These are phyloP conservation scores for Reticulitermes speratus DNA, from an alignment of 1,140 invertebrate genomes.

Conservation along the genomic window DNA sequence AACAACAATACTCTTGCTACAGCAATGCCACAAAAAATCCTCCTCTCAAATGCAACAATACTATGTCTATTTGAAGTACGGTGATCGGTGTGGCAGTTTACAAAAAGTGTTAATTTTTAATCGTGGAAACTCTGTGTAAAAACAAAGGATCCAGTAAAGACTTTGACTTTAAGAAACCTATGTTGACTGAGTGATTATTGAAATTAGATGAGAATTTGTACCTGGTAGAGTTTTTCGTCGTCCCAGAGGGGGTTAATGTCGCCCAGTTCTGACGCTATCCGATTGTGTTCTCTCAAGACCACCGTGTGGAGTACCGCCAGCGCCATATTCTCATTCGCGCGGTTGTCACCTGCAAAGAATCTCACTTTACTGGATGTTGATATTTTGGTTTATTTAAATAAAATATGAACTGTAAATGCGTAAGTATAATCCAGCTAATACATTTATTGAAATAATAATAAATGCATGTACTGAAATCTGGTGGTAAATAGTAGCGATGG, in stretches of 20 bases:
- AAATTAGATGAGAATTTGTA: neutral
- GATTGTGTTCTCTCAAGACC: constrained; percentile 53
- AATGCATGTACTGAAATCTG: neutral
- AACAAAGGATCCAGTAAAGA: too few species aligned
- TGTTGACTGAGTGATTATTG: too few species aligned
- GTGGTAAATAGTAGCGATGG: neutral
- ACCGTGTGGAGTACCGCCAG: constrained; percentile 51
- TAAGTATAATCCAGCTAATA: neutral
- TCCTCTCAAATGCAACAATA: neutral
- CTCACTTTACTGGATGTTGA: too few species aligned
- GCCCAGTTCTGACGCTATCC: constrained; percentile 41
- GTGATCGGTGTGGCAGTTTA: too few species aligned
- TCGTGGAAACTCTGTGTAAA: too few species aligned
- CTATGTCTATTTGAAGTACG: too few species aligned
- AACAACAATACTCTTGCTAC: neutral
- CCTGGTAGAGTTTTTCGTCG: constrained; percentile 71
- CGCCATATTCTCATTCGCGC: constrained; percentile 55
- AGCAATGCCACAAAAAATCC: neutral
- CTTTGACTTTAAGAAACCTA: too few species aligned
- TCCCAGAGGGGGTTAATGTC: constrained; percentile 46
- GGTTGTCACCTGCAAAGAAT: constrained; percentile 30
- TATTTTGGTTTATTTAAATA: too few species aligned
- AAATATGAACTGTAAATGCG: too few species aligned
- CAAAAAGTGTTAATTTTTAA: too few species aligned
- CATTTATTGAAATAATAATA: neutral